These are phyloP conservation scores for Ptilorrhoa leucosticta DNA, from an alignment of 2,113 vertebrate species.

Conservation along the genomic window DNA sequence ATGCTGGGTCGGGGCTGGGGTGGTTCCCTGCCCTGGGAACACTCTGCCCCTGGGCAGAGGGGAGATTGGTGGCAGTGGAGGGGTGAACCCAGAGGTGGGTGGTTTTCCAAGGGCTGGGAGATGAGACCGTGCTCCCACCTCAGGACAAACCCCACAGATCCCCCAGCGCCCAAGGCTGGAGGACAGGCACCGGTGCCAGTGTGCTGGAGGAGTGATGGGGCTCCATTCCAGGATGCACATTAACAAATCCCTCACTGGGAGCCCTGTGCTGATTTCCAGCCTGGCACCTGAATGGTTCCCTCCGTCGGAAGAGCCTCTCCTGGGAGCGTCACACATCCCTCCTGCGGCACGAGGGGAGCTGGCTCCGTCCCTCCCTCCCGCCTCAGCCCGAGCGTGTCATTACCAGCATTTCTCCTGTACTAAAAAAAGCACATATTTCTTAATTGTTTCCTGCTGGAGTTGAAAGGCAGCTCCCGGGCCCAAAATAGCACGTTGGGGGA, in stretches of 20 bases:
- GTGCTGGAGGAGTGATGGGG: background rate
- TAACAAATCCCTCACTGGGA: background rate
- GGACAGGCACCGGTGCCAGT: fast-evolving
- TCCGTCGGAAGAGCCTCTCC: background rate
- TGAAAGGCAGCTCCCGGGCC: conserved; percentile 37
- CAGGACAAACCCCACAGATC: background rate
- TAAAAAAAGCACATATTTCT: conserved; percentile 53
- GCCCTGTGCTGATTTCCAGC: background rate
- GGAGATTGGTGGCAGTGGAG: background rate
- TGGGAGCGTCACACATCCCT: background rate
- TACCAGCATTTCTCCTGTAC: conserved; percentile 10
- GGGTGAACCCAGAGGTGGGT: background rate
- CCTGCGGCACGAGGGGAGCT: background rate
- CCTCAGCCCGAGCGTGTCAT: background rate
- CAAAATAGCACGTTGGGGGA: background rate
- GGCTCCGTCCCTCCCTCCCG: background rate
- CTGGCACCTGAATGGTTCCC: background rate
- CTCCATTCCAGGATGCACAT: background rate
- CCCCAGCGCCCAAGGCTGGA: background rate
- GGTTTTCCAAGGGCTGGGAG: background rate
- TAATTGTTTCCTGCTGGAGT: conserved; percentile 61
- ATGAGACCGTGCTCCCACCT: fast-evolving
- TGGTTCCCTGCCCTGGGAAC: background rate
- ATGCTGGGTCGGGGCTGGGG: fast-evolving
- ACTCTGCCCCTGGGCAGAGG: background rate